Conservation (phyloP, 2,797 vertebrate species). For the Enteromius mattozi region DNA sequence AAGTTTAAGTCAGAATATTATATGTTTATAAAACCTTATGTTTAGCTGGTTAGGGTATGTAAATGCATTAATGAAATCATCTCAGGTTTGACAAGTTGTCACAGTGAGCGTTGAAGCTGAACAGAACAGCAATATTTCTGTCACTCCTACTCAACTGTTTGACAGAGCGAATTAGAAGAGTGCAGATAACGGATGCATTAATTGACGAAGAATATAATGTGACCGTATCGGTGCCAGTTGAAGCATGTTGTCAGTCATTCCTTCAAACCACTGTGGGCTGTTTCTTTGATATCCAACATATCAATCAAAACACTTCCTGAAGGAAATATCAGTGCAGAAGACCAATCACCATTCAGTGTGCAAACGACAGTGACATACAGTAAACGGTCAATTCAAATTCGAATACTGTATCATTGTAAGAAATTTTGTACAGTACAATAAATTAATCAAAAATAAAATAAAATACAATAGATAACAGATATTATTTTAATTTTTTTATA, state of each 20-base stretch:
- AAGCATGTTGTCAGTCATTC: neutral
- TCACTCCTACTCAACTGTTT: slow-evolving; percentile 36
- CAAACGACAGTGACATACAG: neutral
- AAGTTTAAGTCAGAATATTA: slow-evolving; percentile 45
- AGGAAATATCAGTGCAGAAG: neutral
- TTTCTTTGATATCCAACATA: slow-evolving; percentile 29
- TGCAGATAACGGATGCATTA: slow-evolving; percentile 8
- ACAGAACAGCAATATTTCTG: slow-evolving; percentile 33
- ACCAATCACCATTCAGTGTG: slow-evolving; percentile 13
- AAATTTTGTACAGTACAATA: neutral
- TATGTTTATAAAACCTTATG: neutral
- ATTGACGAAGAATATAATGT: slow-evolving; percentile 42
- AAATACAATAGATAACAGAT: neutral
- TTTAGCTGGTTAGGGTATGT: slow-evolving; percentile 9
- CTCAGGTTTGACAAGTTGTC: slow-evolving; percentile 33
- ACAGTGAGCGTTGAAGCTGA: neutral
- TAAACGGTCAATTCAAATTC: neutral
- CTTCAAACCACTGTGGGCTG: neutral
- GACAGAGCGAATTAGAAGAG: slow-evolving; percentile 22
- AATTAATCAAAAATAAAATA: neutral
- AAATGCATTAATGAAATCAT: slow-evolving; percentile 34
- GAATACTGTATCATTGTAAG: neutral
- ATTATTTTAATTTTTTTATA: too few relatives aligned
- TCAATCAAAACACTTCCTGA: slow-evolving; percentile 23
- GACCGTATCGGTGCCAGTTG: slow-evolving; percentile 10